Conservation (phyloP, 2,113 vertebrate species). For the Holacanthus passer region DNA sequence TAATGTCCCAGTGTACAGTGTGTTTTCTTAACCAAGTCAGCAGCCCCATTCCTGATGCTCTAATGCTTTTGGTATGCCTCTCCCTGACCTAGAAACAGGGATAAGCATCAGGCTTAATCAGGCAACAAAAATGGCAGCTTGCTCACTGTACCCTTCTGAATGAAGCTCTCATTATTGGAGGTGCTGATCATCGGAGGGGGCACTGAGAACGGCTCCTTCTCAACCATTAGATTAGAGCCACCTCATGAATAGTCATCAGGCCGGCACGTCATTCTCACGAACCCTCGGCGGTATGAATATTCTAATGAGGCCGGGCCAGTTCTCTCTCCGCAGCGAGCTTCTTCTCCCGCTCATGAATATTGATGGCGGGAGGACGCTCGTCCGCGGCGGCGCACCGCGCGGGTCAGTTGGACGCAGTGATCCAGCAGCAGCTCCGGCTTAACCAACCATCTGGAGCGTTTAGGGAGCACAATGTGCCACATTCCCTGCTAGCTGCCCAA, state of each 20-base stretch:
- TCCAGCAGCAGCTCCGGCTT: slow-evolving; percentile 61
- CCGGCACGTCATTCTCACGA: slow-evolving; percentile 49
- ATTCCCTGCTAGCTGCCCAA: not conserved
- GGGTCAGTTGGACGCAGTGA: slow-evolving; percentile 61
- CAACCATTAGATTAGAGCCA: slow-evolving; percentile 13
- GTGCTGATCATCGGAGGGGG: slow-evolving; percentile 22
- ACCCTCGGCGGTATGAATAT: slow-evolving; percentile 66
- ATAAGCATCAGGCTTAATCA: slow-evolving; percentile 64
- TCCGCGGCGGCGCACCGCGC: not conserved
- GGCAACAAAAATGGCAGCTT: slow-evolving; percentile 58
- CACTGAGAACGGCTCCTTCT: slow-evolving; percentile 20
- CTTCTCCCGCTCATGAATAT: slow-evolving; percentile 73
- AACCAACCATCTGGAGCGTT: slow-evolving; percentile 75
- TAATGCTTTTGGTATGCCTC: slow-evolving; percentile 48
- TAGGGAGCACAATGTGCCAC: slow-evolving; percentile 55
- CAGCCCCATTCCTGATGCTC: slow-evolving; percentile 43
- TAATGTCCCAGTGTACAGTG: not conserved
- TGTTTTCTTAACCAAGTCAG: slow-evolving; percentile 37
- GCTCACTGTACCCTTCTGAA: slow-evolving; percentile 59
- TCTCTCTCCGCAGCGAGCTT: slow-evolving; percentile 26
- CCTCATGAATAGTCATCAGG: slow-evolving; percentile 71
- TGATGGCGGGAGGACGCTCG: slow-evolving; percentile 50
- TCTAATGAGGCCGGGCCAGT: slow-evolving; percentile 65
- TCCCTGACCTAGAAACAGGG: slow-evolving; percentile 71
- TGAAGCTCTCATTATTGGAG: slow-evolving; percentile 51